phyloP scores from a whole-genome alignment of 2,888 invertebrate genomes.

The Acanthosepion lycidas region DNA sequence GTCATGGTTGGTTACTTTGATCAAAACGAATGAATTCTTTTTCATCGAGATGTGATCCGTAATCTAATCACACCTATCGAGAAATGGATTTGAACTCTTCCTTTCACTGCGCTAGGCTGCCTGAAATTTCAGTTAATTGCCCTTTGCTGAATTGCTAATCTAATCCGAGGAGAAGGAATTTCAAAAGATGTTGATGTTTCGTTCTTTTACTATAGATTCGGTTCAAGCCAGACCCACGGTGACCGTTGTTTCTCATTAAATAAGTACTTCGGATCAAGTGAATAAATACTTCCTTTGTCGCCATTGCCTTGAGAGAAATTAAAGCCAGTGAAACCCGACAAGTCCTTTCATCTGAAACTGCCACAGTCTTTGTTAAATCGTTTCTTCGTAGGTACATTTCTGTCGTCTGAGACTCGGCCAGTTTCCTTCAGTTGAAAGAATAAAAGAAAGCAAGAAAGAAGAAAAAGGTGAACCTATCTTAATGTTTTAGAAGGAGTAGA shows the following conservation, averaged over 20 bases:
- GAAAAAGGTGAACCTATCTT: too few relatives aligned
- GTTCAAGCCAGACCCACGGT: too few relatives aligned
- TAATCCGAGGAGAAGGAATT: not conserved
- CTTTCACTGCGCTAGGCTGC: not conserved
- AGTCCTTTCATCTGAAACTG: not conserved
- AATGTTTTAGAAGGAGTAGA: too few relatives aligned
- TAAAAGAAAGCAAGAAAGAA: too few relatives aligned
- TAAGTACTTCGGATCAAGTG: not conserved
- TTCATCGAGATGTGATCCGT: not conserved
- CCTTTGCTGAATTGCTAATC: not conserved
- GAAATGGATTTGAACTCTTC: not conserved
- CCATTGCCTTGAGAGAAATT: not conserved
- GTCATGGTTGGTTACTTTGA: not conserved
- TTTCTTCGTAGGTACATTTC: not conserved
- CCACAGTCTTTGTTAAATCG: not conserved
- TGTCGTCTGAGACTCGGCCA: not conserved
- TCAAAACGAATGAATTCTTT: not conserved
- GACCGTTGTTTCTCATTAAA: not conserved
- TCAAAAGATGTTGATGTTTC: not conserved
- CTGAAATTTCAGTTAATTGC: not conserved
- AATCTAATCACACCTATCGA: not conserved
- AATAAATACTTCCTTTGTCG: not conserved
- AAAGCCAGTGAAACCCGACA: too few relatives aligned
- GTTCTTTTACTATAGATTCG: not conserved
- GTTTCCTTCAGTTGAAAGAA: too few relatives aligned